phyloP scores from a whole-genome alignment of 1,140 invertebrate genomes.

The Lepidurus packardi region DNA sequence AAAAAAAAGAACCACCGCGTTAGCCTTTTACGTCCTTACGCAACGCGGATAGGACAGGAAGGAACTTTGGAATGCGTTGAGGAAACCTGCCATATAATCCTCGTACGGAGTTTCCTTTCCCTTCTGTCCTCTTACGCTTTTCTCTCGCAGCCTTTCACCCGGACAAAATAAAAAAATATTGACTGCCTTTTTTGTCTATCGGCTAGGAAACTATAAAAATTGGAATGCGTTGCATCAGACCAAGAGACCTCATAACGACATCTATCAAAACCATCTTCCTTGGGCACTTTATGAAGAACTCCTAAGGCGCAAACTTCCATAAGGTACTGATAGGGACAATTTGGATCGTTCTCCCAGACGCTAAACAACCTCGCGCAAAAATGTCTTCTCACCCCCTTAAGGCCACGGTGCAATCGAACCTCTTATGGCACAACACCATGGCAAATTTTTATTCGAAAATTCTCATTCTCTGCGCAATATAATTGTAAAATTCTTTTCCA shows the following conservation, averaged over 20 bases:
- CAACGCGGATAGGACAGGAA: neutral
- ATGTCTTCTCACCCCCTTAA: no score
- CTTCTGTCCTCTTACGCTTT: neutral
- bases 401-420: no score
- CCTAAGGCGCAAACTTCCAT: neutral
- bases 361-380: neutral
- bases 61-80: neutral
- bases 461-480: no score
- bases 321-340: neutral
- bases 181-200: neutral
- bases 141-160: neutral
- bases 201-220: slow-evolving; percentile 6
- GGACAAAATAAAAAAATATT: neutral
- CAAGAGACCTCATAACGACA: neutral
- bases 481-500: no score
- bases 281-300: slow-evolving; percentile 1
- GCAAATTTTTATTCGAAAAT: no score
- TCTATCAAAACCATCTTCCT: neutral
- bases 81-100: neutral
- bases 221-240: neutral
- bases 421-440: no score
- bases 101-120: neutral
- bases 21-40: neutral
- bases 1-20: no score
- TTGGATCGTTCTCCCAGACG: neutral